These are phyloP conservation scores for Danio albolineatus DNA, from an alignment of 2,797 vertebrate genomes.

Conservation along the genomic window DNA sequence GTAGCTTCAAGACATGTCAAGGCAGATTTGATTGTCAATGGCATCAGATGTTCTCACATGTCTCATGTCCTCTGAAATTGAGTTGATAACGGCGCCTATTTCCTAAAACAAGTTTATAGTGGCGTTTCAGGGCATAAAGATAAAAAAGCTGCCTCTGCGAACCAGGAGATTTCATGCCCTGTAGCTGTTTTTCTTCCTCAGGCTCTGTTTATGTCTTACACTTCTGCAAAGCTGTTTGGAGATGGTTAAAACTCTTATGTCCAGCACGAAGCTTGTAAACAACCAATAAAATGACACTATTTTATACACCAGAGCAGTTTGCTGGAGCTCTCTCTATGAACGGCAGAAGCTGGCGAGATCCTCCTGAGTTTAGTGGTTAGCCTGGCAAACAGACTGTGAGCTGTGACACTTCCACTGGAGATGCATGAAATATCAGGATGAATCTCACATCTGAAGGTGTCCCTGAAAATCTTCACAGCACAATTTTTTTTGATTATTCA, in stretches of 20 bases:
- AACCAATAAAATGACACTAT: slow-evolving; percentile 21
- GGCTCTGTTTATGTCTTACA: slow-evolving; percentile 20
- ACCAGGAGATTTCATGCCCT: slow-evolving; percentile 20
- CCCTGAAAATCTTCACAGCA: background rate
- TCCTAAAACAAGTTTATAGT: slow-evolving; percentile 20
- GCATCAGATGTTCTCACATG: slow-evolving; percentile 18
- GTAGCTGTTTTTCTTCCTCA: slow-evolving; percentile 29
- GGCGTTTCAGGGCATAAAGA: background rate
- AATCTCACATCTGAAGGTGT: slow-evolving; percentile 8
- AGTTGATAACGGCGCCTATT: background rate
- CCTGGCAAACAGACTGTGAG: background rate
- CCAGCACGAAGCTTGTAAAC: slow-evolving; percentile 28
- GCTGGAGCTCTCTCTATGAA: background rate
- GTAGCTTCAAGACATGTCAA: slow-evolving; percentile 8
- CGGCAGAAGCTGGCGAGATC: slow-evolving; percentile 1
- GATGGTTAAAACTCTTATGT: slow-evolving; percentile 30
- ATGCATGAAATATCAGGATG: background rate
- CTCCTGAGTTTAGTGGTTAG: background rate
- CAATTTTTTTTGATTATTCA: slow-evolving; percentile 5
- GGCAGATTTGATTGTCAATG: slow-evolving; percentile 18
- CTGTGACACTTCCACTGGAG: slow-evolving; percentile 13
- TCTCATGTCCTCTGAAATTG: background rate
- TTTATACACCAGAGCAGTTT: background rate
- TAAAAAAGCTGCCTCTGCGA: slow-evolving; percentile 9
- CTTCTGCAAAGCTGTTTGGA: slow-evolving; percentile 19